A percentile compares a stretch with the other conserved stretches of the same genome.
Evolutionary conservation across 92 coral and sea anemone species (phyloP).

Genomic region (Zoanthus gigantus): DNA sequence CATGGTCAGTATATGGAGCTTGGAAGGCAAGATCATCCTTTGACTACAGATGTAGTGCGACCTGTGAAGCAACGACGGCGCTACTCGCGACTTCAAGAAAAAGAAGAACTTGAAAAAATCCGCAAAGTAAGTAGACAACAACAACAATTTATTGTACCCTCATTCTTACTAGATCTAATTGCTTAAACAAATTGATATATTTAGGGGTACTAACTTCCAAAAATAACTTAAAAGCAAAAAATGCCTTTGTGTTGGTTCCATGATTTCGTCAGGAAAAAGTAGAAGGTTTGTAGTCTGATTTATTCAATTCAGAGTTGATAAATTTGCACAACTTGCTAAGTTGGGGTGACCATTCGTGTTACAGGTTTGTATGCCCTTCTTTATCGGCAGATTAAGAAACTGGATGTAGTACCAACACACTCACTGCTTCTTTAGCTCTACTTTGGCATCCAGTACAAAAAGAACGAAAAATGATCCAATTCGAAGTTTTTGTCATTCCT

Average conservation of each 20-base stretch:
- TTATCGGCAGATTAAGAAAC: too few relatives aligned
- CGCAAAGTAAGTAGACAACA: conserved; percentile 28
- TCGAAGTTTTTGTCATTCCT: too few relatives aligned
- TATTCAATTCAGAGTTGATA: neutral
- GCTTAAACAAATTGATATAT: too few relatives aligned
- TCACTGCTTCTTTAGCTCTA: too few relatives aligned
- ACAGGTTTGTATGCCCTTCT: too few relatives aligned
- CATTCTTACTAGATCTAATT: too few relatives aligned
- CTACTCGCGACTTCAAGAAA: conserved; percentile 33
- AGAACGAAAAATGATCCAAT: too few relatives aligned
- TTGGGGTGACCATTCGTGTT: neutral
- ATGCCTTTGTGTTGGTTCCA: neutral
- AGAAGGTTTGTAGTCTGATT: neutral
- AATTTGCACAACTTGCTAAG: neutral
- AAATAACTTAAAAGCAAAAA: too few relatives aligned
- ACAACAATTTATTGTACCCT: too few relatives aligned
- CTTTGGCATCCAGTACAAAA: too few relatives aligned
- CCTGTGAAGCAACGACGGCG: conserved; percentile 31
- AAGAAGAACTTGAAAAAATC: conserved; percentile 18
- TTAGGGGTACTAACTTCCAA: too few relatives aligned
- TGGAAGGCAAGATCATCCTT: neutral
- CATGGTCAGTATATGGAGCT: conserved; percentile 4
- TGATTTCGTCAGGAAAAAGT: neutral
- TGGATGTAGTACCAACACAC: too few relatives aligned
- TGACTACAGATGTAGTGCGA: neutral